Base-by-base conservation (phyloP, 1,140 invertebrate species). In the Cydia amplana region DNA sequence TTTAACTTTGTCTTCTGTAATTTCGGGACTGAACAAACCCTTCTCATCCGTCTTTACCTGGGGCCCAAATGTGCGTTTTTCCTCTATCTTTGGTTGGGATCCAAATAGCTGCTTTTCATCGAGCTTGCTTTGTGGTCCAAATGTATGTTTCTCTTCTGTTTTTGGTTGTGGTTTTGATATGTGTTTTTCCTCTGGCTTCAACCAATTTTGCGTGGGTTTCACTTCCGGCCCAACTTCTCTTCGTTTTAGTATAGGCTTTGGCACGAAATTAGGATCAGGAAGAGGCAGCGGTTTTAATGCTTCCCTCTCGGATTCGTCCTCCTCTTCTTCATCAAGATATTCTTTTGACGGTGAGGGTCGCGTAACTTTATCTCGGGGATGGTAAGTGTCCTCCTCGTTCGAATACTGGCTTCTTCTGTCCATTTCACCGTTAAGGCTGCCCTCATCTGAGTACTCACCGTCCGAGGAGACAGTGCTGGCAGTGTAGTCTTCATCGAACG, bases 221-320 rank as follows among this genome's bases (percentile, higher is more conserved):
- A 60, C 74, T 32, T 79, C 75, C 73, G 77, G 81, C 77, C 73
- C 90, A 64, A 40, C 79, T 77, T 85, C 94, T 87, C 83, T 89
- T 25, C 92, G 90, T 80, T 97, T 97, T 4, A 97, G 81, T 79
- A 97, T 97, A 6, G 96, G 96, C 83, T 96, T 96, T 6, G 96
- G 96, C 43, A 96, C 84, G 80, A 96, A 94, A 82, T 95, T 94
- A 0, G 94, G 95, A 84, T 94, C 94, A 1, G 94, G 94, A 28
- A 95, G 89, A 20, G 94, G 93, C 64, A 94, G 86, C 10, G 93
- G 93, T 77, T 94, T 94, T 7, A 91, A 93, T 9, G 94, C 87
- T 74, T 95, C 94, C 75, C 92, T 93, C 74, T 94, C 94, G 1
- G 93, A 90, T 79, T 94, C 92, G 60, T 94, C 93, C 72, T 93